phyloP scores from a whole-genome alignment of 2,888 invertebrate genomes.

The Stenodema calcarata region DNA sequence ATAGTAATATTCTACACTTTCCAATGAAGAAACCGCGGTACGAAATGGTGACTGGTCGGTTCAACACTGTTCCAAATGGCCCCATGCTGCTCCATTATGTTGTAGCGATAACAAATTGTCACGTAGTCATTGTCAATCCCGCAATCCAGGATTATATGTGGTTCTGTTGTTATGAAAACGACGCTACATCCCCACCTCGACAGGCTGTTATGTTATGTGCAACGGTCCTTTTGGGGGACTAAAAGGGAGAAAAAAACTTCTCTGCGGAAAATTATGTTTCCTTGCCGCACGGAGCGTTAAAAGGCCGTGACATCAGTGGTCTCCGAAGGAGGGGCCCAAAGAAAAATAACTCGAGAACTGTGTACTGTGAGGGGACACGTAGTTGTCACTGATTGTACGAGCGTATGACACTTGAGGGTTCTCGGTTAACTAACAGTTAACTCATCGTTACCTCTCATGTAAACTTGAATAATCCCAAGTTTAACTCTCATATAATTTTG shows the following conservation, averaged over 20 bases:
- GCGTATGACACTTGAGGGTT: too few relatives aligned
- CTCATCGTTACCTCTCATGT: too few relatives aligned
- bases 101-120: background rate
- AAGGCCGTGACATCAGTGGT: background rate
- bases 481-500: too few relatives aligned
- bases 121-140: background rate
- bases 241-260: background rate
- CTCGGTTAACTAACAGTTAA: too few relatives aligned
- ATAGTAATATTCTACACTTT: too few relatives aligned
- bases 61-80: too few relatives aligned
- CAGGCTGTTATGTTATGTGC: background rate
- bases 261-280: background rate
- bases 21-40: too few relatives aligned
- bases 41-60: too few relatives aligned
- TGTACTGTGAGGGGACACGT: too few relatives aligned
- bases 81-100: background rate
- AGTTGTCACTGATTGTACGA: too few relatives aligned
- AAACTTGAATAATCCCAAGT: too few relatives aligned
- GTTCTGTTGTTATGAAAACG: background rate
- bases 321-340: background rate
- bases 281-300: background rate
- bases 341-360: background rate
- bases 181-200: background rate
- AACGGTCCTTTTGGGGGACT: background rate
- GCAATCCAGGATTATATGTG: background rate